A percentile compares a stretch with the other conserved stretches of the same genome.
Conservation (phyloP, 1,140 invertebrate genomes). For the Solenopsis fugax region DNA sequence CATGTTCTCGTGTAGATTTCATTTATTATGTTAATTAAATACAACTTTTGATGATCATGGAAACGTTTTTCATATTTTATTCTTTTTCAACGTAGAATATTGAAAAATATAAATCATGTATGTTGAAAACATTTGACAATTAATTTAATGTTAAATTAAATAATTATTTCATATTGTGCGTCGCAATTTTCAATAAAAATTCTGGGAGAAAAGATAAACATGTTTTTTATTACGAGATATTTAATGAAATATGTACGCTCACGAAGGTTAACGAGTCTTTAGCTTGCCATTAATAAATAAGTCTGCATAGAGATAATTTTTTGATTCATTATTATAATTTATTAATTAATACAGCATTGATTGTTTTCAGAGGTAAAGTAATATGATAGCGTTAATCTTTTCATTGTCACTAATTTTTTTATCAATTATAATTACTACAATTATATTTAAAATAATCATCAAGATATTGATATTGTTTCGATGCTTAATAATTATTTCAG, state of each 20-base stretch:
- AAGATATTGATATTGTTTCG: too few relatives aligned
- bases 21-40: not conserved
- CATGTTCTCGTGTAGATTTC: not conserved
- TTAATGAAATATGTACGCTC: not conserved
- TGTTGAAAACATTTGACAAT: not conserved
- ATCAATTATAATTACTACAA: not conserved
- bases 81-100: not conserved
- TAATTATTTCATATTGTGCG: slow-evolving; percentile 15
- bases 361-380: not conserved
- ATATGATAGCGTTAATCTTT: not conserved
- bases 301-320: not conserved
- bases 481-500: too few relatives aligned
- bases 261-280: slow-evolving; percentile 24
- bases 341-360: not conserved
- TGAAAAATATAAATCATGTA: not conserved
- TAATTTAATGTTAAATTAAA: slow-evolving; percentile 29
- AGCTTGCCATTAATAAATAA: not conserved
- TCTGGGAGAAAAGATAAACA: slow-evolving; percentile 9
- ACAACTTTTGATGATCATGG: not conserved
- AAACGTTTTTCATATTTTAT: not conserved
- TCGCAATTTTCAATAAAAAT: slow-evolving; percentile 15
- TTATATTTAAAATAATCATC: not conserved
- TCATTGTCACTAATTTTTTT: not conserved
- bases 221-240: slow-evolving; percentile 26
- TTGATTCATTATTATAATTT: slow-evolving; percentile 7